Evolutionary conservation across 2,888 invertebrate genomes (phyloP).

Genomic region (Gnatocerus cornutus): DNA sequence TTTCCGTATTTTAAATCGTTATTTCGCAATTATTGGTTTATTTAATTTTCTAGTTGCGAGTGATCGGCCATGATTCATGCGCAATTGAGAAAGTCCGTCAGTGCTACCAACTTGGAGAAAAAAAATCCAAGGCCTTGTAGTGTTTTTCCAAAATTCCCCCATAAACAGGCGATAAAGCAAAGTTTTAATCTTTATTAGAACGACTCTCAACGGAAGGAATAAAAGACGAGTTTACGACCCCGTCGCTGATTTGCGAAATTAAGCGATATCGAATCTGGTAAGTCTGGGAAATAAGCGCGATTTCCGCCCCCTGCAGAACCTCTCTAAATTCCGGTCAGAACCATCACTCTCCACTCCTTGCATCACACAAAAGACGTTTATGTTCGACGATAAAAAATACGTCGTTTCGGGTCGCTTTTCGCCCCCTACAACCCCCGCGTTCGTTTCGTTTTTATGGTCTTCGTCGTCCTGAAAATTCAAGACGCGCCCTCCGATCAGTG

Average conservation of each 20-base stretch:
- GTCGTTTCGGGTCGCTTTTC: constrained; percentile 3
- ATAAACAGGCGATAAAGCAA: constrained; percentile 41
- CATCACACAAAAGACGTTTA: constrained; percentile 36
- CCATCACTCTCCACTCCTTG: constrained; percentile 30
- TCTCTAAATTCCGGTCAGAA: constrained; percentile 30
- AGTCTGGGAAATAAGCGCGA: not conserved
- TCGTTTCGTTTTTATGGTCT: constrained; percentile 44
- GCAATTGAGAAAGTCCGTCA: no score
- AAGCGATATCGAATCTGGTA: constrained; percentile 8
- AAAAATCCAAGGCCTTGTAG: no score
- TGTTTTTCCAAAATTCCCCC: constrained; percentile 19
- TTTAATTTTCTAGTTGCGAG: no score
- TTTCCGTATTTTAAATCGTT: no score
- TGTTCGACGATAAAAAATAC: constrained; percentile 32
- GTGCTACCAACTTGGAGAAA: no score
- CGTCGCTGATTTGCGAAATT: constrained; percentile 31
- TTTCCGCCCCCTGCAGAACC: constrained; percentile 1
- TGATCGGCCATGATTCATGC: no score
- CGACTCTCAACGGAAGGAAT: constrained; percentile 19
- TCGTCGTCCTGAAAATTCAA: constrained; percentile 45
- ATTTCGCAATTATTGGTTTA: no score
- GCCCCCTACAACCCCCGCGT: constrained; percentile 21
- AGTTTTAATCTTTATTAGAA: constrained; percentile 43
- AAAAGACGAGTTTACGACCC: constrained; percentile 11
- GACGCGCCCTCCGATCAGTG: constrained; percentile 50